Evolutionary conservation across 2,113 vertebrate genomes (phyloP).

Genomic region (Henicopernis longicauda): DNA sequence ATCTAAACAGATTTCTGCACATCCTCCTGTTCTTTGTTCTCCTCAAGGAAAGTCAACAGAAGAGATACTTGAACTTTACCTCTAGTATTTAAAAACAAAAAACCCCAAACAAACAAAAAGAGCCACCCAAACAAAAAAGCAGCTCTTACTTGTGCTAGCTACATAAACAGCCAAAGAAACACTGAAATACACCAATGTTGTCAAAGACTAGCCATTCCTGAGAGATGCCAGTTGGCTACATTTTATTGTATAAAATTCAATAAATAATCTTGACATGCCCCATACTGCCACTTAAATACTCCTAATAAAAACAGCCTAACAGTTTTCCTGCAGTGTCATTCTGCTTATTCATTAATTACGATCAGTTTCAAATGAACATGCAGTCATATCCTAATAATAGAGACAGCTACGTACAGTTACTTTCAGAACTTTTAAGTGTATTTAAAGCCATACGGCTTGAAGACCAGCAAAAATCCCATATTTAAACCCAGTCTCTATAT

Average conservation of each 20-base stretch:
- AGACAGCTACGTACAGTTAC: not conserved
- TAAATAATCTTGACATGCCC: not conserved
- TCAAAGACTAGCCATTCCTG: not conserved
- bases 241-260: not conserved
- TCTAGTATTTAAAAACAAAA: not conserved
- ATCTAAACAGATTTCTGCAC: not conserved
- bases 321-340: not conserved
- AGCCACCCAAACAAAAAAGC: not conserved
- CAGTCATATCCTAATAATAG: not conserved
- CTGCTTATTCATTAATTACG: not conserved
- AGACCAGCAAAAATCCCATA: not conserved
- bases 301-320: not conserved
- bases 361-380: not conserved
- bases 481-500: not conserved
- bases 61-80: not conserved
- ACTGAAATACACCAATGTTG: not conserved
- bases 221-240: not conserved
- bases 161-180: not conserved
- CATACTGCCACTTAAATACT: not conserved
- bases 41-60: not conserved
- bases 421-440: not conserved
- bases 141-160: not conserved
- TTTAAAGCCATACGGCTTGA: not conserved
- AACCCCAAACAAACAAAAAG: not conserved
- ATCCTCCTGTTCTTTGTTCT: not conserved